Percentiles rank a stretch among this genome's conserved stretches.
These are phyloP conservation scores for Alethe castanea DNA, from an alignment of 2,113 vertebrate species.

Conservation along the genomic window DNA sequence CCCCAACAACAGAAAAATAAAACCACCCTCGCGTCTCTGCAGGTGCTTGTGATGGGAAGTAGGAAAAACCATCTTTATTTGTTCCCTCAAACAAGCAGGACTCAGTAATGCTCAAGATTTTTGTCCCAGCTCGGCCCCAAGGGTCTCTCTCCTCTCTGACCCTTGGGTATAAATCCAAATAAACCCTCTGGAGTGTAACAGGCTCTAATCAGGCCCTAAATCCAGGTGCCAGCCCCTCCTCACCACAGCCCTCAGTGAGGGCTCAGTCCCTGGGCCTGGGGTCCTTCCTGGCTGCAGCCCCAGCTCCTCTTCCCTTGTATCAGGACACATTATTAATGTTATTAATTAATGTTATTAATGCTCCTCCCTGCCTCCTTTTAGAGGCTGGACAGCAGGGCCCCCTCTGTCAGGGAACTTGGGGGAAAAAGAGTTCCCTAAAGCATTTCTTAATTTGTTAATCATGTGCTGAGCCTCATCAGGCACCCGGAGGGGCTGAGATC, in stretches of 20 bases:
- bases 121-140: background rate
- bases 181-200: fast-evolving
- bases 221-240: background rate
- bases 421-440: background rate
- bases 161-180: no score
- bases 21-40: no score
- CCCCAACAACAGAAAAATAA: background rate
- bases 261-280: background rate
- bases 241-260: background rate
- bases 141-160: background rate
- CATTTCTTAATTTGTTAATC: background rate
- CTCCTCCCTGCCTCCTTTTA: background rate
- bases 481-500: background rate
- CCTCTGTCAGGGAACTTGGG: background rate
- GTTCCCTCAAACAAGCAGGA: background rate
- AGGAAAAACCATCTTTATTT: background rate
- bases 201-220: background rate
- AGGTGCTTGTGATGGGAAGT: no score
- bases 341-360: no score
- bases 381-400: background rate
- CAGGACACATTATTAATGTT: background rate
- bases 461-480: background rate
- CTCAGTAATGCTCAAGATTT: background rate
- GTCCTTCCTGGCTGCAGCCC: background rate
- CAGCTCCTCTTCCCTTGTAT: fast-evolving